These are phyloP conservation scores for Malacoctenus gilli DNA, from an alignment of 2,797 vertebrate genomes.

Conservation along the genomic window DNA sequence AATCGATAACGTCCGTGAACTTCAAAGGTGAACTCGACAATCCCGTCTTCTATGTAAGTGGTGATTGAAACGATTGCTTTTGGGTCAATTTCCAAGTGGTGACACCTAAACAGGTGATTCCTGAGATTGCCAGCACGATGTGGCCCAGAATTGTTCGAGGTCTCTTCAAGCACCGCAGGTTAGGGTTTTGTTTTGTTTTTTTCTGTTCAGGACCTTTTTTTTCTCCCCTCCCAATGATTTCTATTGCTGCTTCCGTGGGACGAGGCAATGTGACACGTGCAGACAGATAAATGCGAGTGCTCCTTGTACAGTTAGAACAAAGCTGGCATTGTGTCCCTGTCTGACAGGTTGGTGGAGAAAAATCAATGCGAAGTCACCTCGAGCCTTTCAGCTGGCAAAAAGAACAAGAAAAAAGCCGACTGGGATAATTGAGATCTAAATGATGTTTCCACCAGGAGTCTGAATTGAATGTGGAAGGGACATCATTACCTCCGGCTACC, in stretches of 20 bases:
- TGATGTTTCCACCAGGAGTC: constrained; percentile 51
- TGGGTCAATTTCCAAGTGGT: neutral
- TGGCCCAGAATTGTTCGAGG: too few species aligned
- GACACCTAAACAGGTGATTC: too few species aligned
- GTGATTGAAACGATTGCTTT: neutral
- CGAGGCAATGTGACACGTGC: too few species aligned
- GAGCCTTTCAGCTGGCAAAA: constrained; percentile 28
- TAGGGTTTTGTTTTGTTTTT: neutral
- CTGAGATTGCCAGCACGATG: neutral
- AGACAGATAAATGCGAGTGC: constrained; percentile 25
- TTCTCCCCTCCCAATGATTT: too few species aligned
- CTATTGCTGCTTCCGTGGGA: too few species aligned
- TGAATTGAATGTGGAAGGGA: constrained; percentile 53
- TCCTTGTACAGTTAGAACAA: constrained; percentile 20
- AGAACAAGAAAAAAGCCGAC: constrained; percentile 13
- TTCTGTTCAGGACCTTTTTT: too few species aligned
- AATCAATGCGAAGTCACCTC: constrained; percentile 60
- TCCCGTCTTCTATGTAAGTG: neutral
- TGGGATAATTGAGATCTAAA: constrained; percentile 65
- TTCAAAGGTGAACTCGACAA: too few species aligned
- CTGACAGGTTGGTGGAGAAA: constrained; percentile 20
- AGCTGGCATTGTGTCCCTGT: constrained; percentile 13
- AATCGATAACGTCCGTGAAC: too few species aligned
- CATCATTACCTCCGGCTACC: constrained; percentile 43
- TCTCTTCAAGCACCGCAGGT: neutral